Conservation (phyloP, 2,797 vertebrate genomes). For the Acestrorhynchus altus region DNA sequence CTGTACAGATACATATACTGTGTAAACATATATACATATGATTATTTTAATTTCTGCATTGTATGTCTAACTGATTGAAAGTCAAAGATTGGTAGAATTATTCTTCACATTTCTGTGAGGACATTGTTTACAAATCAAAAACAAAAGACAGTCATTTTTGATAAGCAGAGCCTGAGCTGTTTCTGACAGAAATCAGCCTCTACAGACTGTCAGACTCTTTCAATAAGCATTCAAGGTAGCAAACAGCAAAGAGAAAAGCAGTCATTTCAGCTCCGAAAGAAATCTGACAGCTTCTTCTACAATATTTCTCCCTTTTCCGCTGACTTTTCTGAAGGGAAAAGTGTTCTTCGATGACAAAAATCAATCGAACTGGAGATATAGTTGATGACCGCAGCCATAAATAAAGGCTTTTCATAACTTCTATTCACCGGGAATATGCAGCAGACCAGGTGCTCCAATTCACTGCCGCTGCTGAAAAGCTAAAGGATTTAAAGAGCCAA, state of each 20-base stretch:
- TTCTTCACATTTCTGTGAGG: conserved; percentile 12
- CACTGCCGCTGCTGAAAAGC: conserved; percentile 43
- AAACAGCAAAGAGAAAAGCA: conserved; percentile 25
- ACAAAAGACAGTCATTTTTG: conserved; percentile 26
- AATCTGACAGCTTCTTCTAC: conserved; percentile 31
- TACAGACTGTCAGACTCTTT: conserved; percentile 11
- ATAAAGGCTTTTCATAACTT: conserved; percentile 23
- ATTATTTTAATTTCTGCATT: too few species aligned
- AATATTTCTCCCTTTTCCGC: conserved; percentile 20
- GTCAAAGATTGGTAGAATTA: too few species aligned
- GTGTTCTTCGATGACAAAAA: conserved; percentile 37
- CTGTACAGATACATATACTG: too few species aligned
- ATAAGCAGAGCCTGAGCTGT: neutral
- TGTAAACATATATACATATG: too few species aligned
- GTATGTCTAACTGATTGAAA: too few species aligned
- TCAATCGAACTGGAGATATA: conserved; percentile 36
- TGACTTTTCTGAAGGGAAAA: conserved; percentile 39
- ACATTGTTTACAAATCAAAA: conserved; percentile 32
- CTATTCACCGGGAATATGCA: conserved; percentile 23
- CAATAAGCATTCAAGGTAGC: conserved; percentile 30
- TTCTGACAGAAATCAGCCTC: neutral
- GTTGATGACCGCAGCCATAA: conserved; percentile 47
- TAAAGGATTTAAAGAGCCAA: conserved; percentile 41
- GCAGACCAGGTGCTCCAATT: conserved; percentile 18
- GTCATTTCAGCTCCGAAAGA: conserved; percentile 24